Evolutionary conservation across 2,113 vertebrate genomes (phyloP).

Genomic region (Numida meleagris): DNA sequence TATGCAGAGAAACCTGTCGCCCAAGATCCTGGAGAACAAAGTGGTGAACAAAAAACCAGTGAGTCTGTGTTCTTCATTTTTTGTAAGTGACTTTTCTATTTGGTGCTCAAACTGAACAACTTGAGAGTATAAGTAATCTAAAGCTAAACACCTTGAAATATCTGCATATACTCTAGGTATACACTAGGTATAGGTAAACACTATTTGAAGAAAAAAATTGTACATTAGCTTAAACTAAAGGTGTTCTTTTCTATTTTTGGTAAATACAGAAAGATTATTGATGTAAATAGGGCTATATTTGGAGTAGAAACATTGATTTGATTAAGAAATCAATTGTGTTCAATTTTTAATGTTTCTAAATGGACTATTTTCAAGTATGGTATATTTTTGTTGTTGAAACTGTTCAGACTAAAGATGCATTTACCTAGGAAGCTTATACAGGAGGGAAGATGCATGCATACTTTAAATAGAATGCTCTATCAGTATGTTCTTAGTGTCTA

Average conservation of each 20-base stretch:
- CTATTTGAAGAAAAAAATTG: too few species aligned
- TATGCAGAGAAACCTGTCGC: neutral
- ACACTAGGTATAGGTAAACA: too few species aligned
- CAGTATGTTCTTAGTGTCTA: neutral
- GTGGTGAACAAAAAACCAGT: neutral
- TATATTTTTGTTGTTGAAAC: neutral
- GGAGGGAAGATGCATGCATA: neutral
- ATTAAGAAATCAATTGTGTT: neutral
- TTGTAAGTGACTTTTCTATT: neutral
- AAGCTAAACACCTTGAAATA: neutral
- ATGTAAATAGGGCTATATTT: neutral
- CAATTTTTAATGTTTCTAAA: neutral
- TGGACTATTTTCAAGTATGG: neutral
- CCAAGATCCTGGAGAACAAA: neutral
- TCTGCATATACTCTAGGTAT: accelerated
- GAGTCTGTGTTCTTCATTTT: neutral
- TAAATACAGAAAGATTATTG: neutral
- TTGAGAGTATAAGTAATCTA: neutral
- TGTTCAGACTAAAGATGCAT: neutral
- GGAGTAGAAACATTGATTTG: neutral
- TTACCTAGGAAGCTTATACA: neutral
- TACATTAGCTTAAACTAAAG: neutral
- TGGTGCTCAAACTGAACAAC: neutral
- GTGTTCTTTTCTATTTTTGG: neutral
- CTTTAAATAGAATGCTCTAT: constrained; percentile 4